Percentiles rank a stretch among this genome's conserved stretches.
These are phyloP conservation scores for Mythimna ferrago DNA, from an alignment of 2,888 invertebrate genomes.

Conservation along the genomic window DNA sequence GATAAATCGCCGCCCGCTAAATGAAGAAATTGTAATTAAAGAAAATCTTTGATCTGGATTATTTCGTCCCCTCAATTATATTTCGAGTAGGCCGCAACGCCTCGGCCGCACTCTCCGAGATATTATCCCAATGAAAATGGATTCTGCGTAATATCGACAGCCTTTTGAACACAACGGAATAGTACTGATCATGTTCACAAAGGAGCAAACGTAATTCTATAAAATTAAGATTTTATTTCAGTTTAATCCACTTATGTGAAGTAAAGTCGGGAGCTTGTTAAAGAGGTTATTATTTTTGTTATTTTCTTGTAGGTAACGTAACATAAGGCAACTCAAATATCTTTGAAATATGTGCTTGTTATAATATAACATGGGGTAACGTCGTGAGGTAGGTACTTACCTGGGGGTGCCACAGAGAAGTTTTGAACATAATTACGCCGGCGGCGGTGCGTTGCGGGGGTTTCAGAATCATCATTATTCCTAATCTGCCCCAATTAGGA, in stretches of 20 bases:
- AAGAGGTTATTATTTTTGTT: not conserved
- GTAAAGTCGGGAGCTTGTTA: constrained; percentile 6
- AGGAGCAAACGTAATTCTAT: constrained; percentile 16
- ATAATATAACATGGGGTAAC: constrained; percentile 25
- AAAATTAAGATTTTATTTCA: constrained; percentile 27
- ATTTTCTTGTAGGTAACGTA: not conserved
- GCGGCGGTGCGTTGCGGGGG: constrained; percentile 33
- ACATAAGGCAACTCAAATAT: constrained; percentile 7
- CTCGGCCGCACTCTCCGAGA: constrained; percentile 50
- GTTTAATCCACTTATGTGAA: constrained; percentile 20
- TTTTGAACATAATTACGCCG: constrained; percentile 52
- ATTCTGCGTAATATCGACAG: constrained; percentile 60
- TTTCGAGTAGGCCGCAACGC: constrained; percentile 61
- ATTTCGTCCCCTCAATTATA: constrained; percentile 73
- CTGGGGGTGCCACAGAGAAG: constrained; percentile 38
- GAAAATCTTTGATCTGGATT: constrained; percentile 85
- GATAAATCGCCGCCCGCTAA: constrained; percentile 83
- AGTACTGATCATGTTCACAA: constrained; percentile 20
- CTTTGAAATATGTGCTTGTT: constrained; percentile 29
- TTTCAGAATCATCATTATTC: constrained; percentile 66
- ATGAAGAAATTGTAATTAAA: constrained; percentile 85
- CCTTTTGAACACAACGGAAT: constrained; percentile 53
- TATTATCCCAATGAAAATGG: constrained; percentile 65
- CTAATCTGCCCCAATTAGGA: constrained; percentile 71
- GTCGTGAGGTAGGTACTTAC: constrained; percentile 17